Evolutionary conservation across 1,140 invertebrate genomes (phyloP).

Genomic region (Eueides isabella): DNA sequence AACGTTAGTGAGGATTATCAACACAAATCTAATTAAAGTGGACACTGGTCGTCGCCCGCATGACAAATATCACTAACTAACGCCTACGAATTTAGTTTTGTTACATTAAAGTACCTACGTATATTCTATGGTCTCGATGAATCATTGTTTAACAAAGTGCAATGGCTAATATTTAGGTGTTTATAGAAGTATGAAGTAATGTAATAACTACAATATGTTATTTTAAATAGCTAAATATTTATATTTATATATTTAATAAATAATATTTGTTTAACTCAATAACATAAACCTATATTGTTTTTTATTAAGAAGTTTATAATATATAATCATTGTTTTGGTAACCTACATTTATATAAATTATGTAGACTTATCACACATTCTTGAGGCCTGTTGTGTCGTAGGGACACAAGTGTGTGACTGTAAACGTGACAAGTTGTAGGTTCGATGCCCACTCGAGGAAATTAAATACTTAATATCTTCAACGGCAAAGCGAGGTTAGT

Average conservation of each 20-base stretch:
- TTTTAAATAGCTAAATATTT: no score
- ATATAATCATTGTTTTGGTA: neutral
- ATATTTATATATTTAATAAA: no score
- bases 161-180: neutral
- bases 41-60: slow-evolving; percentile 29
- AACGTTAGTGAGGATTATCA: slow-evolving; percentile 30
- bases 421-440: no score
- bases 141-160: slow-evolving; percentile 14
- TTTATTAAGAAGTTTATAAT: neutral
- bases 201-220: neutral
- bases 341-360: neutral
- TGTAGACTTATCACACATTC: neutral
- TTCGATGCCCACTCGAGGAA: no score
- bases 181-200: neutral
- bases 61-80: slow-evolving; percentile 34
- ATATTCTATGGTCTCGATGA: neutral
- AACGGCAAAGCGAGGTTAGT: no score
- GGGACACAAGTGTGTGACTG: no score
- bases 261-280: no score
- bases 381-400: no score
- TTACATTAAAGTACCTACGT: slow-evolving; percentile 6
- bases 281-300: no score
- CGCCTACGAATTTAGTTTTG: slow-evolving; percentile 28
- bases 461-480: no score
- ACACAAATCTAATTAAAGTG: slow-evolving; percentile 35